Evolutionary conservation across 2,797 vertebrate genomes (phyloP).

Genomic region (Alfaro cultratus): DNA sequence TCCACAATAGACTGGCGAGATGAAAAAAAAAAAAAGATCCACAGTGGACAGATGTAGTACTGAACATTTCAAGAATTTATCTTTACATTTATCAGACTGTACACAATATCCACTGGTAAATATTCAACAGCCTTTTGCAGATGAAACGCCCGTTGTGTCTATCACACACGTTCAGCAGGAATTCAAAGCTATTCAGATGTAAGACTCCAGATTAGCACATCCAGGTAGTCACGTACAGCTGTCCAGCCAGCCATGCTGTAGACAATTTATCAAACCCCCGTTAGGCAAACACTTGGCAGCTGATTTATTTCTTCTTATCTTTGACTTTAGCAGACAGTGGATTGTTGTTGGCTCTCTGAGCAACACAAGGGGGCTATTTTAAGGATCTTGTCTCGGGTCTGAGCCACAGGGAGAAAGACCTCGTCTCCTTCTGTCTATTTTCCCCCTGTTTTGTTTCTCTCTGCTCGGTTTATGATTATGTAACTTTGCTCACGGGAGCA

Average conservation of each 20-base stretch:
- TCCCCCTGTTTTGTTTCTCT: slow-evolving; percentile 11
- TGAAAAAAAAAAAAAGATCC: not conserved
- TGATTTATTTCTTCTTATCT: slow-evolving; percentile 21
- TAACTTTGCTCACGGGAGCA: slow-evolving; percentile 47
- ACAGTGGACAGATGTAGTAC: not conserved
- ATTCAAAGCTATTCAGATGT: not conserved
- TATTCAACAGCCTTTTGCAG: not conserved
- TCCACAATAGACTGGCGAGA: not conserved
- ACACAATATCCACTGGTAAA: not conserved
- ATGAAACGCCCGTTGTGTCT: not conserved
- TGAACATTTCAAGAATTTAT: not conserved
- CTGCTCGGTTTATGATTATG: slow-evolving; percentile 49
- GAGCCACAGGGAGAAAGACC: slow-evolving; percentile 36
- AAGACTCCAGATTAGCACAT: not conserved
- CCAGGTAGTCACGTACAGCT: not conserved
- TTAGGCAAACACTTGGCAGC: slow-evolving; percentile 9
- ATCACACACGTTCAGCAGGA: not conserved
- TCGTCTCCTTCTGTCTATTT: slow-evolving; percentile 44
- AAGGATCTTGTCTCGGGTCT: slow-evolving; percentile 27
- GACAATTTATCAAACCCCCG: slow-evolving; percentile 24
- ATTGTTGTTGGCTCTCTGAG: slow-evolving; percentile 22
- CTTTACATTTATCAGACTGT: not conserved
- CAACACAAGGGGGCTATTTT: slow-evolving; percentile 50
- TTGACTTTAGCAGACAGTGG: slow-evolving; percentile 18
- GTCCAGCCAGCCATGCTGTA: not conserved